Percentiles rank a stretch among this genome's conserved stretches.
Evolutionary conservation across 2,113 vertebrate genomes (phyloP).

Genomic region (Cochlearius cochlearius): DNA sequence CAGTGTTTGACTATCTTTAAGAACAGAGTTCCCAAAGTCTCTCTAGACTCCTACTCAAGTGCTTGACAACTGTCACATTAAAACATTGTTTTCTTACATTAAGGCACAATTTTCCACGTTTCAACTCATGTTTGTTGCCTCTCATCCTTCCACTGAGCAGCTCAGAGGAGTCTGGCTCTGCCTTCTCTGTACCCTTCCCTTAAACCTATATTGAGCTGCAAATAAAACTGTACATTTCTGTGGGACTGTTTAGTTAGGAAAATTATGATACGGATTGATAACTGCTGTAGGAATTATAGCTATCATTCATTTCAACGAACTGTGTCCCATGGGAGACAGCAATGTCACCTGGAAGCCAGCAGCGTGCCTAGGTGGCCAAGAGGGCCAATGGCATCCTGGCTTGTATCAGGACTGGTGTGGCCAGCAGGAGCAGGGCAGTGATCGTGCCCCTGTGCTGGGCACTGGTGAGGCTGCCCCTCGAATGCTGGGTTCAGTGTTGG

Average conservation of each 20-base stretch:
- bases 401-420: no score
- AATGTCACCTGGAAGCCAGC: background rate
- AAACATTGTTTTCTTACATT: background rate
- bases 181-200: background rate
- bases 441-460: no score
- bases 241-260: background rate
- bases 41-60: background rate
- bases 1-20: background rate
- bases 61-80: fast-evolving
- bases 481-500: no score
- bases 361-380: no score
- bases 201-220: background rate
- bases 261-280: background rate
- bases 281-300: background rate
- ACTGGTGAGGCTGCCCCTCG: no score
- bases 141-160: background rate
- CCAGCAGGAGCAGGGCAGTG: no score
- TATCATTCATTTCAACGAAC: background rate
- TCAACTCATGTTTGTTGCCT: background rate
- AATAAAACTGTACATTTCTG: background rate
- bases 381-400: no score
- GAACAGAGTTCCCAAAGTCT: background rate
- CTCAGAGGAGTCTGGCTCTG: background rate
- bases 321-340: background rate
- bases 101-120: background rate